These are phyloP conservation scores for Drosophila lini DNA, from an alignment of 1,140 invertebrate genomes.

Conservation along the genomic window DNA sequence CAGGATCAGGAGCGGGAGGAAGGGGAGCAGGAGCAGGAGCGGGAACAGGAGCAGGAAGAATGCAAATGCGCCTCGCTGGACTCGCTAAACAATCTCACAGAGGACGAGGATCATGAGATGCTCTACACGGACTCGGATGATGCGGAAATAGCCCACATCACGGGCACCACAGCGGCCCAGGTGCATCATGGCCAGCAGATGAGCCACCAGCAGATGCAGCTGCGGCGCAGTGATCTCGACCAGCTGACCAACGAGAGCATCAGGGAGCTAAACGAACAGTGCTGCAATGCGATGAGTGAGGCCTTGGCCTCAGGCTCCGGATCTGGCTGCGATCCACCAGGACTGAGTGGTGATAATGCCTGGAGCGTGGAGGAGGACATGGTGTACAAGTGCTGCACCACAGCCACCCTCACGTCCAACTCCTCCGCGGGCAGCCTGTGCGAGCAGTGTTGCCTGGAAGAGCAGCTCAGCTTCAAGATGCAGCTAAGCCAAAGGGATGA, in stretches of 20 bases:
- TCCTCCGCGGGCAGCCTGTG: slow-evolving; percentile 46
- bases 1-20: neutral
- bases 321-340: neutral
- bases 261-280: slow-evolving; percentile 75
- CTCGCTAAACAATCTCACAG: slow-evolving; percentile 88
- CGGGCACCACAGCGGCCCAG: slow-evolving; percentile 79
- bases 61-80: slow-evolving; percentile 87
- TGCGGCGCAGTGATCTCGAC: slow-evolving; percentile 76
- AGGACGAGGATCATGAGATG: slow-evolving; percentile 77
- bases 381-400: slow-evolving; percentile 71
- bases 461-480: slow-evolving; percentile 64
- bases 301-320: neutral
- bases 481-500: slow-evolving; percentile 60
- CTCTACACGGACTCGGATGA: slow-evolving; percentile 80
- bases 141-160: slow-evolving; percentile 83
- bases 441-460: slow-evolving; percentile 69
- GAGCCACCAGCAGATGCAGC: slow-evolving; percentile 56
- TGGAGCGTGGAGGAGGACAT: slow-evolving; percentile 82
- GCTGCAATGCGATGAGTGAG: slow-evolving; percentile 59
- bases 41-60: neutral
- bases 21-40: neutral
- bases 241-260: slow-evolving; percentile 80
- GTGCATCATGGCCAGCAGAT: slow-evolving; percentile 81
- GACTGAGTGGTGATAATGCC: slow-evolving; percentile 68
- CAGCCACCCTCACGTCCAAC: slow-evolving; percentile 20